A percentile compares a stretch with the other conserved stretches of the same genome.
These are phyloP conservation scores for Acromyrmex heyeri DNA, from an alignment of 1,140 invertebrate genomes.

Conservation along the genomic window DNA sequence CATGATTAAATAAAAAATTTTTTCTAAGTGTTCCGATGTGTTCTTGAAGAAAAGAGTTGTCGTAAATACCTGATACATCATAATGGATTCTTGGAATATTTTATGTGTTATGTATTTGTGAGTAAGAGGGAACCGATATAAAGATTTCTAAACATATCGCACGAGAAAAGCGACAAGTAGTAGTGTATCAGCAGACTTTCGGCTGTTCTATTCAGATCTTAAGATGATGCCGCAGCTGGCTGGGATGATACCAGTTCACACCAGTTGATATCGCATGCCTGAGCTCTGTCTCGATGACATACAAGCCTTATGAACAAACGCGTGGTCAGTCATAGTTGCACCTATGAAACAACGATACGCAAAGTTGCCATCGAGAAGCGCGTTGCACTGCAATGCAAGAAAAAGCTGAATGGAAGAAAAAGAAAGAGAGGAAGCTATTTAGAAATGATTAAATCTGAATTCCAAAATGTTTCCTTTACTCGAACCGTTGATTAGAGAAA, in stretches of 20 bases:
- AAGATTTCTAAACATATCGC: background rate
- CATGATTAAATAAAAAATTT: background rate
- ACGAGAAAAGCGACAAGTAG: conserved; percentile 9
- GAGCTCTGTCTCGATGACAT: background rate
- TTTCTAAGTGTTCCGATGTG: background rate
- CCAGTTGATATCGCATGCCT: conserved; percentile 10
- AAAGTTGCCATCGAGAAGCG: background rate
- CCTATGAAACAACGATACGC: conserved; percentile 23
- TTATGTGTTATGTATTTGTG: background rate
- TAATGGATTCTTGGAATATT: background rate
- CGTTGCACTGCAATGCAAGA: background rate
- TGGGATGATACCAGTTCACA: conserved; percentile 20
- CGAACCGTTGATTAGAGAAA: background rate
- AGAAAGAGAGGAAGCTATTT: background rate
- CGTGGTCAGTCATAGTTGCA: conserved; percentile 3
- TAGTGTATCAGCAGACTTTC: background rate
- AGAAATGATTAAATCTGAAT: background rate
- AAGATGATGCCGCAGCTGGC: background rate
- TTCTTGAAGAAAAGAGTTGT: background rate
- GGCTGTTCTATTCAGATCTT: background rate
- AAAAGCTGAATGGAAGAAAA: background rate
- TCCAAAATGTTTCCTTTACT: background rate
- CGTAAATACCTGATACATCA: background rate
- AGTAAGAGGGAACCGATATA: background rate
- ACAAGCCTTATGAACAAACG: conserved; percentile 1